These are phyloP conservation scores for Leptodactylus fuscus DNA, from an alignment of 2,113 vertebrate genomes.

Conservation along the genomic window DNA sequence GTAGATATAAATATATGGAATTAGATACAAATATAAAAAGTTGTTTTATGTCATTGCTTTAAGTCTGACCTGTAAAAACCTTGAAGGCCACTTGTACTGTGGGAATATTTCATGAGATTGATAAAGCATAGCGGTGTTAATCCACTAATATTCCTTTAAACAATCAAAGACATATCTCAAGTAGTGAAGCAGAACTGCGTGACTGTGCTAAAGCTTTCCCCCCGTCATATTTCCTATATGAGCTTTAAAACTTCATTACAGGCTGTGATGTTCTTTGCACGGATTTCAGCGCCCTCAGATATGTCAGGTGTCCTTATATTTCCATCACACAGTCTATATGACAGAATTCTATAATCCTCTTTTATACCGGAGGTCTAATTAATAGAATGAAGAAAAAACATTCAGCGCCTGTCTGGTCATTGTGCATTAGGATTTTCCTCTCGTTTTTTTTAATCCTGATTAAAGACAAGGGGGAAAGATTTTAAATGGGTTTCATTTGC, in stretches of 20 bases:
- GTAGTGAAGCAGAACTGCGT: conserved; percentile 51
- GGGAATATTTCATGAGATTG: conserved; percentile 44
- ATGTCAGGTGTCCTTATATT: conserved; percentile 45
- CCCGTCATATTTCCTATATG: conserved; percentile 27
- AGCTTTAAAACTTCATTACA: neutral
- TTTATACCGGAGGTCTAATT: conserved; percentile 54
- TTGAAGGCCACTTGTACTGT: conserved; percentile 50
- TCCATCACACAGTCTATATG: conserved; percentile 1
- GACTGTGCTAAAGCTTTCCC: conserved; percentile 32
- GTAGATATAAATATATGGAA: neutral
- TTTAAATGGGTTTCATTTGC: conserved; percentile 43
- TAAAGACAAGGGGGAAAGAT: conserved; percentile 34
- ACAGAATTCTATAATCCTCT: conserved; percentile 45
- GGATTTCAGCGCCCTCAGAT: conserved; percentile 20
- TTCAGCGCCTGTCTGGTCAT: conserved; percentile 51
- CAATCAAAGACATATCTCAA: conserved; percentile 47
- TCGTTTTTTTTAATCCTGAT: conserved; percentile 48
- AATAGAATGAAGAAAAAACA: conserved; percentile 51
- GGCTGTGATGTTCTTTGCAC: conserved; percentile 15
- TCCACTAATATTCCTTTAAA: conserved; percentile 51
- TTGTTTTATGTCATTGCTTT: neutral
- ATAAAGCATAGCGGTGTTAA: conserved; percentile 38
- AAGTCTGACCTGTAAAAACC: neutral
- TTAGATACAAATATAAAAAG: neutral
- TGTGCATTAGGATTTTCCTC: conserved; percentile 54